These are phyloP conservation scores for Antechinus flavipes DNA, from an alignment of 2,113 vertebrate genomes.

Conservation along the genomic window DNA sequence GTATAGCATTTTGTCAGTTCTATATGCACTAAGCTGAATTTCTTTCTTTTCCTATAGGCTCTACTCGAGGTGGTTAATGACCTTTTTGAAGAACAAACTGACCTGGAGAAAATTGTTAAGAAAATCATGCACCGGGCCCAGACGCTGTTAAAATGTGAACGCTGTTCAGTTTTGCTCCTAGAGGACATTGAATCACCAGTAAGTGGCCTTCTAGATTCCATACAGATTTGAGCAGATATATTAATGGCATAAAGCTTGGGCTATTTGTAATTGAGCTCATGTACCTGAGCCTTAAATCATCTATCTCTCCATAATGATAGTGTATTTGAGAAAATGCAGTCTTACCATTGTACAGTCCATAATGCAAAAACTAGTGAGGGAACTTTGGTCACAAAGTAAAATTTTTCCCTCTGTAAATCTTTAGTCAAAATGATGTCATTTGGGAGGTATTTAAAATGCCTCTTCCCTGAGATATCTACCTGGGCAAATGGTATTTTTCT, in stretches of 20 bases:
- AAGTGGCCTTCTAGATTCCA: constrained; percentile 74
- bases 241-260: neutral
- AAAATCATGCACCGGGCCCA: constrained; percentile 99
- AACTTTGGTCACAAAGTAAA: neutral
- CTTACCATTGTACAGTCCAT: neutral
- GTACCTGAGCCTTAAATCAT: neutral
- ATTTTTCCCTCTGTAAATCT: neutral
- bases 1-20: constrained; percentile 31
- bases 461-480: neutral
- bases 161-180: constrained; percentile 96
- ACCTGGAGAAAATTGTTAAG: constrained; percentile 99
- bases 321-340: neutral
- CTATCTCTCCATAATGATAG: constrained; percentile 10
- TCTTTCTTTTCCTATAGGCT: constrained; percentile 85
- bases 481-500: neutral
- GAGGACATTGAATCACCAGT: constrained; percentile 99
- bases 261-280: constrained; percentile 29
- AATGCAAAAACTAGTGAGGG: neutral
- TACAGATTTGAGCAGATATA: neutral
- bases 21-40: constrained; percentile 52
- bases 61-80: constrained; percentile 99
- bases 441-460: neutral
- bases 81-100: constrained; percentile 99
- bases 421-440: neutral
- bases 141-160: constrained; percentile 96